Evolutionary conservation across 2,797 vertebrate species (phyloP).

Genomic region (Limnodromus scolopaceus): DNA sequence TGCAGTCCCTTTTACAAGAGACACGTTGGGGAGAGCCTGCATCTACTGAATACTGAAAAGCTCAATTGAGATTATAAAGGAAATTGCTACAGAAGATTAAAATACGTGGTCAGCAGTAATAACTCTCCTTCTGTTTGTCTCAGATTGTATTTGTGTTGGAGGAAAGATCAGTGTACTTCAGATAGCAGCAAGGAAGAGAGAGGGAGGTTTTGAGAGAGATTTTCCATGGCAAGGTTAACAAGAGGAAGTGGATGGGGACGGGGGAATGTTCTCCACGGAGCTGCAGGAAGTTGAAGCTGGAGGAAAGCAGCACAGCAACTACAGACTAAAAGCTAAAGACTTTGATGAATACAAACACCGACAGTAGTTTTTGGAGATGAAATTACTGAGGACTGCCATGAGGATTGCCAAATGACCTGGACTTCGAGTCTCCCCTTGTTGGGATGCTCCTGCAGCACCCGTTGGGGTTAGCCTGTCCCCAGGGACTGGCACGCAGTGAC

Average conservation of each 20-base stretch:
- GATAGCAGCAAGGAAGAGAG: conserved; percentile 42
- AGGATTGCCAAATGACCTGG: not conserved
- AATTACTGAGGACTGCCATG: not conserved
- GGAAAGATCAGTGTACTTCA: conserved; percentile 21
- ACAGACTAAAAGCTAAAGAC: not conserved
- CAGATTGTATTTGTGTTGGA: conserved; percentile 25
- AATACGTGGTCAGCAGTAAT: conserved; percentile 8
- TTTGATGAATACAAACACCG: not conserved
- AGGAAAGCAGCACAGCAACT: not conserved
- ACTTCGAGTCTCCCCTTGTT: not conserved
- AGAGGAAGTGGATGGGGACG: conserved; percentile 21
- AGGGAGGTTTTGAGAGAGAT: not conserved
- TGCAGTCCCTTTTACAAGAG: not conserved
- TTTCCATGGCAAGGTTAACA: conserved; percentile 26
- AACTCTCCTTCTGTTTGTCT: conserved; percentile 9
- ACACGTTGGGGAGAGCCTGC: not conserved
- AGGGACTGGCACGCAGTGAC: not conserved
- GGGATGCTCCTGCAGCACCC: not conserved
- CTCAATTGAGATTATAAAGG: conserved; percentile 1
- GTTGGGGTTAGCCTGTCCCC: not conserved
- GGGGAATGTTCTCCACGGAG: not conserved
- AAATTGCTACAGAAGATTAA: conserved; percentile 36
- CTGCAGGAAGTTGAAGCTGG: not conserved
- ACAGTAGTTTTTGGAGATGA: not conserved
- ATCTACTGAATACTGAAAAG: not conserved